Evolutionary conservation across 2,113 vertebrate genomes (phyloP).

Genomic region (Rana temporaria): DNA sequence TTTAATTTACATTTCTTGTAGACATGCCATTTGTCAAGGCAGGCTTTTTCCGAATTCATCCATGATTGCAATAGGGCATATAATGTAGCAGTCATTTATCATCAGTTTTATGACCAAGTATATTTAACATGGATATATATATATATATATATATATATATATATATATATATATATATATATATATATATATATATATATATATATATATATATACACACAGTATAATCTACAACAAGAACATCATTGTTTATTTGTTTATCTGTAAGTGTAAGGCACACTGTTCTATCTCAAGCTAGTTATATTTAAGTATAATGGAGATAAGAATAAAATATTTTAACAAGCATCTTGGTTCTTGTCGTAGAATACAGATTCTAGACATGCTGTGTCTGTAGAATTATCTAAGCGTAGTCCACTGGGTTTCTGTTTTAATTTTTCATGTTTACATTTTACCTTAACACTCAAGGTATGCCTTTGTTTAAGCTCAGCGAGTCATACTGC

Average conservation of each 20-base stretch:
- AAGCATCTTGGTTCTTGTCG: background rate
- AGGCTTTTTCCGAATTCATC: slow-evolving; percentile 16
- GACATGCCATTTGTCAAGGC: slow-evolving; percentile 37
- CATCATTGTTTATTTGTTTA: background rate
- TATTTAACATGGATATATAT: background rate
- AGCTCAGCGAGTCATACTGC: too few relatives aligned
- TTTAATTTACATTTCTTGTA: slow-evolving; percentile 38
- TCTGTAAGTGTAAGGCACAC: background rate
- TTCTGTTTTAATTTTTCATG: too few relatives aligned
- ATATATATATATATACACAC: background rate
- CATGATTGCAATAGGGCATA: slow-evolving; percentile 32
- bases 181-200: background rate
- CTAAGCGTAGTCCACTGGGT: too few relatives aligned
- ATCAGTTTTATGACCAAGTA: slow-evolving; percentile 10
- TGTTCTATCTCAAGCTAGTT: background rate
- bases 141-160: background rate
- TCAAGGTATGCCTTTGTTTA: too few relatives aligned
- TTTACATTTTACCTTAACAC: too few relatives aligned
- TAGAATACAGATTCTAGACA: too few relatives aligned
- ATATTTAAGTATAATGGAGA: background rate
- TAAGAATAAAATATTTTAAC: background rate
- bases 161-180: background rate
- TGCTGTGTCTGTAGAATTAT: too few relatives aligned
- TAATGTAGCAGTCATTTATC: slow-evolving; percentile 23
- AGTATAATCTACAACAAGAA: background rate